Percentiles rank a stretch among this genome's conserved stretches.
These are phyloP conservation scores for Siderastrea radians DNA, from an alignment of 92 coral and sea anemone species.

Conservation along the genomic window DNA sequence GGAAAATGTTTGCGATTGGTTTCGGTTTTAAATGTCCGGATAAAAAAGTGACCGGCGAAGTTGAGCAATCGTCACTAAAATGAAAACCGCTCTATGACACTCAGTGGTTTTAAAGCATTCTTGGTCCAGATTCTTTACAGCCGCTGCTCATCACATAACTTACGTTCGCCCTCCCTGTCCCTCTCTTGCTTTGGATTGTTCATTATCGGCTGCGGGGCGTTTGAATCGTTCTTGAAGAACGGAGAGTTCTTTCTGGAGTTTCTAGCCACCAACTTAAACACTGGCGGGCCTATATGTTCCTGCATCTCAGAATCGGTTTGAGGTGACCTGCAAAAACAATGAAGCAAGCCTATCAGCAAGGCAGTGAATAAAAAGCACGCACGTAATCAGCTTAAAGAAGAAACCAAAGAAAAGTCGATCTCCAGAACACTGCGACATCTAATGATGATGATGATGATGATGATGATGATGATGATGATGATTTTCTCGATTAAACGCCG, in stretches of 20 bases:
- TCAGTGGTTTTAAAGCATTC: not conserved
- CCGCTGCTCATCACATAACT: not conserved
- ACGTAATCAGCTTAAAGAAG: no score
- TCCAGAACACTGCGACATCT: no score
- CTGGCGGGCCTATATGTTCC: constrained; percentile 40
- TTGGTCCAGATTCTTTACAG: not conserved
- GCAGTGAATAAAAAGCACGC: not conserved
- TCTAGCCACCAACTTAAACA: constrained; percentile 32
- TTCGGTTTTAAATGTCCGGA: no score
- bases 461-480: no score
- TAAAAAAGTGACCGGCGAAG: no score
- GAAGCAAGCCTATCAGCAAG: not conserved
- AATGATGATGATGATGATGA: no score
- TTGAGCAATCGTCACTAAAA: no score
- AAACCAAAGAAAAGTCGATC: no score
- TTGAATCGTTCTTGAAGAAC: constrained; percentile 47
- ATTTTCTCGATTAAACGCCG: no score
- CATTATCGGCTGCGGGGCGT: constrained; percentile 26
- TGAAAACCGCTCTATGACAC: no score
- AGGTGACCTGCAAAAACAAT: constrained; percentile 10
- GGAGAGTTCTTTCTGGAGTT: constrained; percentile 44
- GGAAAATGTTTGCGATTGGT: no score
- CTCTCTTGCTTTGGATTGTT: constrained; percentile 38
- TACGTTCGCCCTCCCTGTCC: constrained; percentile 54
- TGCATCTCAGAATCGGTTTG: constrained; percentile 18